Evolutionary conservation across 2,797 vertebrate species (phyloP), one percentile per base, ranked within the genome.

Genomic region (Gambusia yucatana): DNA sequence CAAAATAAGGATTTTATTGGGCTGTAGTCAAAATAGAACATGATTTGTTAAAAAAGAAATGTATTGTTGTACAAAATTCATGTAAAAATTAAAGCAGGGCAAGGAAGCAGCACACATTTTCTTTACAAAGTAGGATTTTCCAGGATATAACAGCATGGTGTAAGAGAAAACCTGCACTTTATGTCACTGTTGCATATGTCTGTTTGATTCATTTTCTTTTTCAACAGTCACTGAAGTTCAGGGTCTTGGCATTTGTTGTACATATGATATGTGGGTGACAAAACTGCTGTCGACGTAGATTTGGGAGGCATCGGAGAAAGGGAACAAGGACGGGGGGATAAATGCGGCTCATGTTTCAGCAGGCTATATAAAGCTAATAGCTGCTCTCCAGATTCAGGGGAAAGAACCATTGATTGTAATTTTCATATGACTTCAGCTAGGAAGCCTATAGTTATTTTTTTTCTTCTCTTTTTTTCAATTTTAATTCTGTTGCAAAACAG

Each of bases 261-360:
- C 90, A 90, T 93, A 90, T 91, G 93, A 92, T 91, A 89, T 89
- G 92, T 89, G 90, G 87, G 86, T 89, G 84, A 90, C 82, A 88
- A 88, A 91, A 85, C 84, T 91, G 92, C 89, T 88, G 87, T 83
- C 43, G 81, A 47, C 79, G 84, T 79, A 88, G 82, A 90, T 88
- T 88, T 87, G 75, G 70, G 77, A 80, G 85, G 75, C 78, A 85
- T 77, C 79, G 82, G 72, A 52, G 79, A 47, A 79, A 43, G 78
- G 77, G 43, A 73, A 75, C 73, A 14, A 46, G 78, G 69, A 44
- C 4, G 22, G 33, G 77, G 43, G 65, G 71, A 71, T 20, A 80
- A 86, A 87, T 39, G 81, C 41, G 85, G 75, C 84, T 88, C 72
- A 71, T 73, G 78, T 81, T 89, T 77, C 75, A 79, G 83, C 75